Evolutionary conservation across 2,888 invertebrate species (phyloP).

Genomic region (Dolomedes plantarius): DNA sequence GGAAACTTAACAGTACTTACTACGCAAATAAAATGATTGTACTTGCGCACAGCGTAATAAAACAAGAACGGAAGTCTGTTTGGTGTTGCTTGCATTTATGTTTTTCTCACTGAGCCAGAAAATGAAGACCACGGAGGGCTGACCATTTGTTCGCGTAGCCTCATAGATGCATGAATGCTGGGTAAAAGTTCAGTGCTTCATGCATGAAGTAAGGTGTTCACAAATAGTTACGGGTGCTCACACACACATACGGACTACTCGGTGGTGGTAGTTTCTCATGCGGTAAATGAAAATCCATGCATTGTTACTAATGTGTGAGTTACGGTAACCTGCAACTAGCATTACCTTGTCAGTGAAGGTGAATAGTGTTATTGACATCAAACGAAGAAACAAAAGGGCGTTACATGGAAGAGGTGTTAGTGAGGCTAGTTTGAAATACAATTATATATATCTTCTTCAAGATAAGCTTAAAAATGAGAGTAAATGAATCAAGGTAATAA

Average conservation of each 20-base stretch:
- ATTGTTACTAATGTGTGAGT: not conserved
- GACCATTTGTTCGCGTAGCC: not conserved
- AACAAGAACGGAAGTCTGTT: no score
- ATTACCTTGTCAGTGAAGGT: not conserved
- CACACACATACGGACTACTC: not conserved
- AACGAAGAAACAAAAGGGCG: not conserved
- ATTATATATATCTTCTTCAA: no score
- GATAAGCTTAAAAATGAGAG: no score
- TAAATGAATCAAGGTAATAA: no score
- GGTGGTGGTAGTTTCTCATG: not conserved
- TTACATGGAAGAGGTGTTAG: no score
- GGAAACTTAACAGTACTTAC: no score
- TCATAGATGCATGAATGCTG: not conserved
- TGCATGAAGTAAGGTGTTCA: not conserved
- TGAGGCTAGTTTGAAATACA: no score
- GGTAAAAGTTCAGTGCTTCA: constrained; percentile 2
- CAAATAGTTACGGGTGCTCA: not conserved
- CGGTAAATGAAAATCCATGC: not conserved
- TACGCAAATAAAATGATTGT: no score
- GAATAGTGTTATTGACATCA: not conserved
- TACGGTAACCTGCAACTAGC: not conserved
- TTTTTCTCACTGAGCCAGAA: not conserved
- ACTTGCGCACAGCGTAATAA: no score
- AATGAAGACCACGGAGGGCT: not conserved
- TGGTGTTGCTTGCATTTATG: no score